phyloP scores from a whole-genome alignment of 1,140 invertebrate species.

The Plodia interpunctella region DNA sequence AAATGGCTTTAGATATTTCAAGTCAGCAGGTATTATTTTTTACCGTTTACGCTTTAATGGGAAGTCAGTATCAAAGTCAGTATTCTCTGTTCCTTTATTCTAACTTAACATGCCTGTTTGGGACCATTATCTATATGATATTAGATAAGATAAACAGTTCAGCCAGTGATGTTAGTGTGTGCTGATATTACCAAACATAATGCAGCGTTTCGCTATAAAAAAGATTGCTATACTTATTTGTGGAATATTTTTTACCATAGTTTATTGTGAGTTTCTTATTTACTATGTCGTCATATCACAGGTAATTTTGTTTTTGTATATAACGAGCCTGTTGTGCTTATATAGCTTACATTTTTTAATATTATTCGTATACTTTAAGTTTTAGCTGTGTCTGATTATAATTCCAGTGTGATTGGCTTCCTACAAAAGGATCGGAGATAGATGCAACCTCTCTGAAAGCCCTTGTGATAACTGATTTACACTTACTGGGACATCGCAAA shows the following conservation, averaged over 20 bases:
- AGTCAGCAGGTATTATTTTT: too few species aligned
- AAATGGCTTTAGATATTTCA: too few species aligned
- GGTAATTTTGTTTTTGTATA: conserved; percentile 31
- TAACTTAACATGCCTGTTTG: too few species aligned
- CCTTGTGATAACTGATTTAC: conserved; percentile 95
- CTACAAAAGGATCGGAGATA: conserved; percentile 21
- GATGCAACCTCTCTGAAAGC: conserved; percentile 76
- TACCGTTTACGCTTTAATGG: too few species aligned
- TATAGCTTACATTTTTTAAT: too few species aligned
- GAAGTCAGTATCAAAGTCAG: too few species aligned
- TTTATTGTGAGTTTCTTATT: conserved; percentile 60
- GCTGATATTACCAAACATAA: conserved; percentile 11
- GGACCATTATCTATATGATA: not conserved
- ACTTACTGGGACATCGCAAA: conserved; percentile 90
- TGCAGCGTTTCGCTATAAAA: conserved; percentile 48
- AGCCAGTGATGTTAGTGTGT: not conserved
- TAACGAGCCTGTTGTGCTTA: not conserved
- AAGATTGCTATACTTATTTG: conserved; percentile 38
- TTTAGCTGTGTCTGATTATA: too few species aligned
- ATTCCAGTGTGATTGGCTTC: conserved; percentile 58
- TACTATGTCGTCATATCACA: conserved; percentile 54
- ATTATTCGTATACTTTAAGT: too few species aligned
- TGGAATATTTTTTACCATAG: conserved; percentile 40
- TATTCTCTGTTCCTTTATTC: too few species aligned
- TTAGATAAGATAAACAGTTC: not conserved